A percentile compares a stretch with the other conserved stretches of the same genome.
Evolutionary conservation across 2,113 vertebrate species (phyloP).

Genomic region (Marmota flaviventris): DNA sequence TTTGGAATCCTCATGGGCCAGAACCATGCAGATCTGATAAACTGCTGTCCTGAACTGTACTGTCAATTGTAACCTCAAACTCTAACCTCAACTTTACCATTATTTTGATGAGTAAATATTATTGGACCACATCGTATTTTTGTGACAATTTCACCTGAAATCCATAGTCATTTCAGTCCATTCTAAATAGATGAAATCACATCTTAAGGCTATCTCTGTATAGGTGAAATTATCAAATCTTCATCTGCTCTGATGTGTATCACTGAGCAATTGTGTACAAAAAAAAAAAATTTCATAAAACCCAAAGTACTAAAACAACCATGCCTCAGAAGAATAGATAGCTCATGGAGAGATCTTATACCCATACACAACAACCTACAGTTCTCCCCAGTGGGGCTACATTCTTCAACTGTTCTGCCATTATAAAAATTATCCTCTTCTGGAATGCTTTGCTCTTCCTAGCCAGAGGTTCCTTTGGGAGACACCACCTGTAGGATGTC

Average conservation of each 20-base stretch:
- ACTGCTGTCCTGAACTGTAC: not conserved
- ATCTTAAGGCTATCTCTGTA: not conserved
- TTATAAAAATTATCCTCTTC: not conserved
- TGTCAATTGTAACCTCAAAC: not conserved
- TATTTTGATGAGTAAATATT: slow-evolving; percentile 48
- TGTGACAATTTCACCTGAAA: slow-evolving; percentile 60
- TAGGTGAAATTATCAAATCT: slow-evolving; percentile 47
- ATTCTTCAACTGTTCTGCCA: not conserved
- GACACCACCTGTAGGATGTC: not conserved
- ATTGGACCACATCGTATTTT: not conserved
- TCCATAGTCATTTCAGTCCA: not conserved
- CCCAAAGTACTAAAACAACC: not conserved
- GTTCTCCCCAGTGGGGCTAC: not conserved
- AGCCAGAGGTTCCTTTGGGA: not conserved
- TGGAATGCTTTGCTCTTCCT: not conserved
- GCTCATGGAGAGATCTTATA: not conserved
- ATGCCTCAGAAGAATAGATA: not conserved
- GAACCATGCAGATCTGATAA: not conserved
- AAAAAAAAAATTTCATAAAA: slow-evolving; percentile 22
- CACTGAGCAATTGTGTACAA: not conserved
- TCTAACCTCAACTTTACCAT: not conserved
- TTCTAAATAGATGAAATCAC: slow-evolving; percentile 50
- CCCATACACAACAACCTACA: not conserved
- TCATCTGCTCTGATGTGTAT: not conserved
- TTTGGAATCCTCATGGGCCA: not conserved